Base-by-base conservation (phyloP, 2,888 invertebrate species). In the Eupithecia subumbrata region DNA sequence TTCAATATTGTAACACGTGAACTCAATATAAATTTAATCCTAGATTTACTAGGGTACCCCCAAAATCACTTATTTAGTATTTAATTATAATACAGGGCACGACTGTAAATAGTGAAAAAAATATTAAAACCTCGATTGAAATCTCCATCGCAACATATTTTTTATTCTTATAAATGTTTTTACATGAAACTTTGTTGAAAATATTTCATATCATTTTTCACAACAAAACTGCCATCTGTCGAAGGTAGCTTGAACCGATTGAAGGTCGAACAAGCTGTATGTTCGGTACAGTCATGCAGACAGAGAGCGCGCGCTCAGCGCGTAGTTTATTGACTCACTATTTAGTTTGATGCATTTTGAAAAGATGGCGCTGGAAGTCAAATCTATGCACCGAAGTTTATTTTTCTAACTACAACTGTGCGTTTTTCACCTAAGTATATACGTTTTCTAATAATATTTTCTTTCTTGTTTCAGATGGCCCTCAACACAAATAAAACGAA, bases 401-500 rank as follows among this genome's bases (percentile, higher is more conserved):
- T 18, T 34, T 30, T 5, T 34, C 16, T 7, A 16, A 9, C 18
- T 34, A 64, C 18, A 48, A n/a, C 8, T n/a, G 8, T 48, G n/a
- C 48, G 18, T 18, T n/a, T 8, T 18, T 48, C 18, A 7, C 8
- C 48, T 7, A 48, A 18, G 8, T 12, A 11, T 7, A 43, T 63
- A 12, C 14, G 8, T 64, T 22, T 11, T 66, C 14, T 48, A 52
- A 25, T 48, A 66, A 76, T 22, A 67, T 56, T 25, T 52, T 67
- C 86, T 86, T 85, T 76, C 78, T 94, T 94, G 93, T 95, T 95
- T 74, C 94, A 94, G 94, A 90, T 90, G 79, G 79, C 83, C 80
- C 81, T 81, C 82, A 75, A 82, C 83, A 84, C 80, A 81, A 82
- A 60, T 14, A 60, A 86, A 92, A 90, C 92, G 89, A 91, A 88